These are phyloP conservation scores for Trachelipus rathkii DNA, from an alignment of 1,140 invertebrate species.

Conservation along the genomic window DNA sequence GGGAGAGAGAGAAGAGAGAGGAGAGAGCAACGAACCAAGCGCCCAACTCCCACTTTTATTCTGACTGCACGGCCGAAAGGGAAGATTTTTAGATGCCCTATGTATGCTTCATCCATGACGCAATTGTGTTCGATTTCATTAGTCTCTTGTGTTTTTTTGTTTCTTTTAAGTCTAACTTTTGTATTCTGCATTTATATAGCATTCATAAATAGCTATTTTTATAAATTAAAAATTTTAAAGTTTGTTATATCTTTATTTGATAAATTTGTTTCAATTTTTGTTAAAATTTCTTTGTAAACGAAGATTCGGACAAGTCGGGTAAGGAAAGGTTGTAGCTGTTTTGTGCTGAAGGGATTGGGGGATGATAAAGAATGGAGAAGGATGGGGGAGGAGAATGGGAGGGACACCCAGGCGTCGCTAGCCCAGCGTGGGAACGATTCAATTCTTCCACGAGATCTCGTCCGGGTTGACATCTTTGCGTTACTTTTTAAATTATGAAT, in stretches of 20 bases:
- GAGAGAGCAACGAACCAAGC: too few species aligned
- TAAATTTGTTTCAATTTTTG: too few species aligned
- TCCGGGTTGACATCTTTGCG: conserved; percentile 5
- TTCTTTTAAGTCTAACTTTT: too few species aligned
- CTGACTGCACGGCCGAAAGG: not conserved
- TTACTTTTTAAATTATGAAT: not conserved
- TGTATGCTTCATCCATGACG: not conserved
- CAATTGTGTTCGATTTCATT: not conserved
- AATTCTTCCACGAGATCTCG: not conserved
- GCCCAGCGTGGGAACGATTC: conserved; percentile 3
- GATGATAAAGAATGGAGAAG: conserved; percentile 7
- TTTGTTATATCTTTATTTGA: too few species aligned
- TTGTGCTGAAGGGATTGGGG: not conserved
- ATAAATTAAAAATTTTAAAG: too few species aligned
- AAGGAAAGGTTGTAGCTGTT: not conserved
- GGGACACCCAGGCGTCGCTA: not conserved
- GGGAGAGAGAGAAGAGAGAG: too few species aligned
- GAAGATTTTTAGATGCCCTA: not conserved
- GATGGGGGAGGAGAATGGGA: not conserved
- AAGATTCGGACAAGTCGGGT: not conserved
- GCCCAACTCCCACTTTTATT: not conserved
- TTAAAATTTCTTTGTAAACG: too few species aligned
- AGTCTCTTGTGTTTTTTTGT: not conserved
- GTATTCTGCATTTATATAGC: too few species aligned
- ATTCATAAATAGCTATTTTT: too few species aligned